Base-by-base conservation (phyloP, 2,113 vertebrate genomes). In the Callipepla squamata region DNA sequence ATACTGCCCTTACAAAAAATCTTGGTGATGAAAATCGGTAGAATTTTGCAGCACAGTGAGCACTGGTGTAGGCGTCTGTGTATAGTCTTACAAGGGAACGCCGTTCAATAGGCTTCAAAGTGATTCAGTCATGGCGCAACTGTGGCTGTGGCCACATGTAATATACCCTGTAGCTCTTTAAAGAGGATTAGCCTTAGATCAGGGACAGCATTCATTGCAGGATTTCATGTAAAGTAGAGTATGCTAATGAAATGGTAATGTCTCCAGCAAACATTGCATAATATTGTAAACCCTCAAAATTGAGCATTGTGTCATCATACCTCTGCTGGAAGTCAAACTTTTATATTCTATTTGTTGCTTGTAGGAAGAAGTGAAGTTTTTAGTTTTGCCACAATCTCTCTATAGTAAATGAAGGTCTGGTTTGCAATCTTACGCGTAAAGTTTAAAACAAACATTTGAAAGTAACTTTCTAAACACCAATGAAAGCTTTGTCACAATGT, bases 211-310 rank as follows among this genome's bases (percentile, higher is more conserved):
- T 97, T 97, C 97, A 98, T 91, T 66, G 72, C 95, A 88, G 93
- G 96, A 69, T 94, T 96, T 97, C 96, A 91, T 53, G 94, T 91
- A 70, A 94, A 97, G 97, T 13, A 83, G 96, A 87, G 76, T 97
- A 98, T 98, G 98, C 97, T 98, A 98, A 98, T 97, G 97, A 94
- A 77, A 97, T 98, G 97, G 91, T 96, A 98, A 97, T 97, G 93
- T 97, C 97, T 94, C 87, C 11, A 14, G 96, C 97, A 98, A 98
- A 98, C 97, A 98, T 97, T 94, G 95, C 96, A 68, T 96, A 97
- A 96, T 97, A 97, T 91, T 62, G 67, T 80, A 96, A 86, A 77
- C 88, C 87, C 94, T 95, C 91, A 88, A 94, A 97, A 97, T 25
- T 89, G 84, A 88, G 95, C 95, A 75, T 95, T 96, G 96, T 96